Conservation (phyloP, 2,113 vertebrate species). For the Lamprotornis superbus region DNA sequence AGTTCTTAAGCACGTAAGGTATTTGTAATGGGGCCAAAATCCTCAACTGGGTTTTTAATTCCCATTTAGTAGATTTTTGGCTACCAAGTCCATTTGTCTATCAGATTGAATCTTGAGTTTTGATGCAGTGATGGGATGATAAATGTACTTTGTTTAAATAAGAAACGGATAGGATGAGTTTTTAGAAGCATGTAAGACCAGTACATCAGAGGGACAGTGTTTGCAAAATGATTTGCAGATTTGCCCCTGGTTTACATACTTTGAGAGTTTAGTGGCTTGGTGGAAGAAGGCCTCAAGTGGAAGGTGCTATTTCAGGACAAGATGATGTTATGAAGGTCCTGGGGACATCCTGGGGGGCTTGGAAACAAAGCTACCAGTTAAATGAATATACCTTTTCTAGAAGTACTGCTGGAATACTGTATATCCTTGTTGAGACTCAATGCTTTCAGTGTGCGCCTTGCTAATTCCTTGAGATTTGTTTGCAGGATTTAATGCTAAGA, state of each 20-base stretch:
- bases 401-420: neutral
- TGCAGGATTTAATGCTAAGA: neutral
- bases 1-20: neutral
- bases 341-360: neutral
- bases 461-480: neutral
- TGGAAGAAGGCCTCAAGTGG: neutral
- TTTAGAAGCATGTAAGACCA: neutral
- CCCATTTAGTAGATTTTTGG: neutral
- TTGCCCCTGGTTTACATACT: neutral
- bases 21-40: neutral
- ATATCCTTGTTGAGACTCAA: neutral
- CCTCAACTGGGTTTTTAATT: neutral
- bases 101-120: neutral
- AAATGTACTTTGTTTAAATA: neutral
- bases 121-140: neutral
- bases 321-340: neutral
- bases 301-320: neutral
- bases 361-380: neutral
- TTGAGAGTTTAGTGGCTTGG: neutral
- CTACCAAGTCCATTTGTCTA: neutral
- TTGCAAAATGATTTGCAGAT: neutral
- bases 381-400: neutral
- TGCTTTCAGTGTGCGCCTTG: neutral
- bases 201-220: neutral
- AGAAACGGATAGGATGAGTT: neutral